Percentiles rank a stretch among this genome's conserved stretches.
Conservation (phyloP, 2,113 vertebrate species). For the Python bivittatus region DNA sequence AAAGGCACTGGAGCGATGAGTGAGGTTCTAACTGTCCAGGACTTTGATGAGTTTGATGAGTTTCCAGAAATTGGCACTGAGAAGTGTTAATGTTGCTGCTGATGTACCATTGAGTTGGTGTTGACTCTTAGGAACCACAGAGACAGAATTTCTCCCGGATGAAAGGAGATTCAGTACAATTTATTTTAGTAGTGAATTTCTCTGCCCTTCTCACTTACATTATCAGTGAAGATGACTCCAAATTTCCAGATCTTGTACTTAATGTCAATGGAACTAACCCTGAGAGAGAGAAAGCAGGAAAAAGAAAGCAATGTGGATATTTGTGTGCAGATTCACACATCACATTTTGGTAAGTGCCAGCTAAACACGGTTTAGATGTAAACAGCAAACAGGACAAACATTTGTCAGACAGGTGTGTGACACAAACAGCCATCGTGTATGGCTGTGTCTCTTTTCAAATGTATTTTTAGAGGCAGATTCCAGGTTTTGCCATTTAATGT, state of each 20-base stretch:
- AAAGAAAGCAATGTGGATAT: too few species aligned
- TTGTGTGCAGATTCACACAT: too few species aligned
- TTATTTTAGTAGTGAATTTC: too few species aligned
- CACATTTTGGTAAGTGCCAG: too few species aligned
- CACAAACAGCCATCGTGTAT: too few species aligned
- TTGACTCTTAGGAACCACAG: neutral
- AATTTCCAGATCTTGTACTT: conserved; percentile 97
- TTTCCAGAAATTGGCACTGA: too few species aligned
- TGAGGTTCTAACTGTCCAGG: too few species aligned
- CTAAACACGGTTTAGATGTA: neutral
- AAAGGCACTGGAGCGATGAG: neutral
- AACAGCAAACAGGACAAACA: neutral
- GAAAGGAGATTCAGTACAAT: neutral
- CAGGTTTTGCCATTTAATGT: neutral
- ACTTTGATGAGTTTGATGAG: too few species aligned
- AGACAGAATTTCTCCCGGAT: neutral
- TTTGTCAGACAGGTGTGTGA: neutral
- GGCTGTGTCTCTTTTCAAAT: neutral
- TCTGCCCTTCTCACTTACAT: conserved; percentile 75
- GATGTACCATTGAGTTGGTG: neutral
- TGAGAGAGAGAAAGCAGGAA: conserved; percentile 43
- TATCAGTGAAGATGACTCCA: conserved; percentile 91
- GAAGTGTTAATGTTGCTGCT: neutral
- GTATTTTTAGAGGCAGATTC: neutral
- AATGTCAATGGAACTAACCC: conserved; percentile 88